phyloP scores from a whole-genome alignment of 2,113 vertebrate genomes.

The Ceyx melanurus region DNA sequence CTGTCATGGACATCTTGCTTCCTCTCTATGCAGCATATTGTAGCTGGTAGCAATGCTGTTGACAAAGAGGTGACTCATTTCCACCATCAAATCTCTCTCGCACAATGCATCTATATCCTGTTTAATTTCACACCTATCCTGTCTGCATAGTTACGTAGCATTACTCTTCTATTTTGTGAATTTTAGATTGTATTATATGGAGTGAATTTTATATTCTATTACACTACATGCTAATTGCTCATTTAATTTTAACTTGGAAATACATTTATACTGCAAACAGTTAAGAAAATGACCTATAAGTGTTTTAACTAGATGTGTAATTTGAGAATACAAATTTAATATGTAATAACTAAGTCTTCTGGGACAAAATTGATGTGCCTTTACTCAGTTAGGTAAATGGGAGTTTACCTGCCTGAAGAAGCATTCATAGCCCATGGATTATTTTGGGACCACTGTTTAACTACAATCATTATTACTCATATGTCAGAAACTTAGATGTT shows the following conservation, averaged over 20 bases:
- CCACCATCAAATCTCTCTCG: neutral
- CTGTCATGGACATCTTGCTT: neutral
- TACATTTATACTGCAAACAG: neutral
- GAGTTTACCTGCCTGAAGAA: neutral
- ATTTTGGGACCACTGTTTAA: constrained; percentile 33
- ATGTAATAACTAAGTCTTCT: neutral
- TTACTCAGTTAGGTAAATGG: neutral
- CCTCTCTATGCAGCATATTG: neutral
- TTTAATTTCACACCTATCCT: constrained; percentile 64
- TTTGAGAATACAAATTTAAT: neutral
- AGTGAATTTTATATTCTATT: neutral
- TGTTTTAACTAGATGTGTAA: neutral
- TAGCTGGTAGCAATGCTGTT: neutral
- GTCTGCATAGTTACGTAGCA: constrained; percentile 26
- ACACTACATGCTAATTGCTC: neutral
- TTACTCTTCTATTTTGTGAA: neutral
- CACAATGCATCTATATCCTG: constrained; percentile 45
- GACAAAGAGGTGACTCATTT: constrained; percentile 62
- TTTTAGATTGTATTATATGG: neutral
- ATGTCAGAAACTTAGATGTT: neutral
- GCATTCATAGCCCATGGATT: neutral
- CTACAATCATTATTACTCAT: neutral
- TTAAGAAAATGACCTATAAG: constrained; percentile 5
- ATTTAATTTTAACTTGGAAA: constrained; percentile 35
- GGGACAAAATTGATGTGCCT: neutral